These are phyloP conservation scores for Epirrhoe tristata DNA, from an alignment of 2,888 invertebrate species.

Conservation along the genomic window DNA sequence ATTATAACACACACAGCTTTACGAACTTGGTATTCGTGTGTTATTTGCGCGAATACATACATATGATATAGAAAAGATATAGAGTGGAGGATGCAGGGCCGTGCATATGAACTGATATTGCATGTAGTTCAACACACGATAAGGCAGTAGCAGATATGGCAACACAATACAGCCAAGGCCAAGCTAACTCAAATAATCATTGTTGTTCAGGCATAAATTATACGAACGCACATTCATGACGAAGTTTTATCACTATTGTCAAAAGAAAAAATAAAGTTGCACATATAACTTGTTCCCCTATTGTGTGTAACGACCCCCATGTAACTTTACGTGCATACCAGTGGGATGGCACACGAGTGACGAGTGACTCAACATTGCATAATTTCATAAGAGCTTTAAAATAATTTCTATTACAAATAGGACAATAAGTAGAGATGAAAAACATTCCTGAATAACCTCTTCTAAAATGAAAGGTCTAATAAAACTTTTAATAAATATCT, in stretches of 20 bases:
- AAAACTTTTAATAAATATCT: conserved; percentile 32
- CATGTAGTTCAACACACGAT: conserved; percentile 83
- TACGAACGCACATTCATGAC: not conserved
- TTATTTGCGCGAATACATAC: conserved; percentile 31
- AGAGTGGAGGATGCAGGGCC: conserved; percentile 49
- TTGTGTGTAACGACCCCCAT: not conserved
- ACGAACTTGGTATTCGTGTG: conserved; percentile 37
- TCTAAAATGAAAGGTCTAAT: conserved; percentile 24
- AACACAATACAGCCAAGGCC: conserved; percentile 75
- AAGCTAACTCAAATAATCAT: conserved; percentile 47
- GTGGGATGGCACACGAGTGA: not conserved
- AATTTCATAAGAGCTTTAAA: not conserved
- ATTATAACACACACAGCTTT: conserved; percentile 62
- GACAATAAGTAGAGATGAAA: conserved; percentile 1
- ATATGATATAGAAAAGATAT: conserved; percentile 41
- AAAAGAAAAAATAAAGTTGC: not conserved
- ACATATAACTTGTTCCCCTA: not conserved
- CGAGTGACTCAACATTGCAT: not conserved
- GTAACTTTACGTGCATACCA: not conserved
- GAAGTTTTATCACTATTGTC: not conserved
- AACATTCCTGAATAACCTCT: conserved; percentile 18
- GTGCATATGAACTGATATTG: conserved; percentile 55
- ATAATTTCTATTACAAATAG: not conserved
- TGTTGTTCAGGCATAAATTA: conserved; percentile 10
- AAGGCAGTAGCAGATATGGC: conserved; percentile 67